A percentile compares a stretch with the other conserved stretches of the same genome.
phyloP scores from a whole-genome alignment of 1,140 invertebrate genomes.

The Pomacea maculata region DNA sequence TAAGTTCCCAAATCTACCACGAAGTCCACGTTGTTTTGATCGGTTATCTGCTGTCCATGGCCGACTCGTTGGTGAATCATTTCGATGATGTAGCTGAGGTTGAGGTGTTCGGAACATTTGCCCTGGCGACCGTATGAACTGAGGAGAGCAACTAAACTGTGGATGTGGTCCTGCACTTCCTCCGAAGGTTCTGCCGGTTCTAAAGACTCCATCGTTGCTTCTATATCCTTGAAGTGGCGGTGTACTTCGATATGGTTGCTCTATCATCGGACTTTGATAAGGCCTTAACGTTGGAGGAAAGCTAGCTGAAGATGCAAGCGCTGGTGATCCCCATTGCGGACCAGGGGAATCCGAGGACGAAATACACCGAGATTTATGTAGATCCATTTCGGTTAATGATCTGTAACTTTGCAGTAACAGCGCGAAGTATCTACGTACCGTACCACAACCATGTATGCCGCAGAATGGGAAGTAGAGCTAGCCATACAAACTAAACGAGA shows the following conservation, averaged over 20 bases:
- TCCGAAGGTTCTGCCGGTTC: background rate
- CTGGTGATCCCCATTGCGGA: constrained; percentile 14
- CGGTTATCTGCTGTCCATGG: constrained; percentile 8
- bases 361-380: background rate
- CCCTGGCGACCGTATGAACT: background rate
- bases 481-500: too few species aligned
- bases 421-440: too few species aligned
- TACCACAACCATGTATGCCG: too few species aligned
- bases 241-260: too few species aligned
- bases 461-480: too few species aligned
- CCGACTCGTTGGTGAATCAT: background rate
- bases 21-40: background rate
- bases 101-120: constrained; percentile 12
- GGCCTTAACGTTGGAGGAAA: constrained; percentile 7
- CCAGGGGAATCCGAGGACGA: background rate
- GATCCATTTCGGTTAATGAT: constrained; percentile 2
- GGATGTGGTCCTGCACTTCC: background rate
- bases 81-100: background rate
- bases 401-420: background rate
- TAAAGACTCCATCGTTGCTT: too few species aligned
- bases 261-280: too few species aligned
- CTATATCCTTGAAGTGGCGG: too few species aligned
- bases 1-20: background rate
- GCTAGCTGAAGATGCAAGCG: constrained; percentile 2
- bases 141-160: constrained; percentile 3